Evolutionary conservation across 2,888 invertebrate species (phyloP), one percentile per base, ranked within the genome.

Genomic region (Cheilosia urbana): DNA sequence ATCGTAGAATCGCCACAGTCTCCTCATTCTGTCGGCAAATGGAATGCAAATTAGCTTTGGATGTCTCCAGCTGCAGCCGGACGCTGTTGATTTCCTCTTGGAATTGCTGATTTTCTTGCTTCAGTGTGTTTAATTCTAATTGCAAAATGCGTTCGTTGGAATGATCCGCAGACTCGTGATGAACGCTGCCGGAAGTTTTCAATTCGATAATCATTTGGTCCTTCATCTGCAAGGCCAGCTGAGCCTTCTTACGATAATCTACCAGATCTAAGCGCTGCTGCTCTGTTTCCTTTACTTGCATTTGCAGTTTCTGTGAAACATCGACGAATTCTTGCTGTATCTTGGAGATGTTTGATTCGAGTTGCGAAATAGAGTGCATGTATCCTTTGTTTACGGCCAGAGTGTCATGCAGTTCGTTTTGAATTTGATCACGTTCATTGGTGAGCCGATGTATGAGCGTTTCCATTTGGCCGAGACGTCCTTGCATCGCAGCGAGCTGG

Each of bases 191-290:
- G 2, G 88, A 89, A 2, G 90, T 88, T 82, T 93, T 93, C 42
- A 96, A 91, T 88, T 95, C 94, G 7, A 93, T 92, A 75, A 96
- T 96, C 30, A 96, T 91, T 88, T 95, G 94, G 89, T 97, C 97
- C 89, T 97, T 97, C 84, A 95, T 95, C 90, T 95, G 95, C 9
- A 97, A 91, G 79, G 96, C 96, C 87, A 95, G 94, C 88, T 96
- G 94, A 0, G 97, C 97, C 89, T 97, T 95, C n/a, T 94, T 94
- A 88, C 96, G 95, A 91, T 97, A 97, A 71, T 96, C 95, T 71
- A 95, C 94, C 88, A 96, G 93, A 90, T 97, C 96, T 6, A 90
- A 90, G 24, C 92, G 92, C 15, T 92, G 89, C 75, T 91, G 90
- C 17, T 89, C 90, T 2, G 93, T 90, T 87, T 94, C 94, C 63